Evolutionary conservation across 2,888 invertebrate species (phyloP), one percentile per base, ranked within the genome.

Genomic region (Achlya flavicornis): DNA sequence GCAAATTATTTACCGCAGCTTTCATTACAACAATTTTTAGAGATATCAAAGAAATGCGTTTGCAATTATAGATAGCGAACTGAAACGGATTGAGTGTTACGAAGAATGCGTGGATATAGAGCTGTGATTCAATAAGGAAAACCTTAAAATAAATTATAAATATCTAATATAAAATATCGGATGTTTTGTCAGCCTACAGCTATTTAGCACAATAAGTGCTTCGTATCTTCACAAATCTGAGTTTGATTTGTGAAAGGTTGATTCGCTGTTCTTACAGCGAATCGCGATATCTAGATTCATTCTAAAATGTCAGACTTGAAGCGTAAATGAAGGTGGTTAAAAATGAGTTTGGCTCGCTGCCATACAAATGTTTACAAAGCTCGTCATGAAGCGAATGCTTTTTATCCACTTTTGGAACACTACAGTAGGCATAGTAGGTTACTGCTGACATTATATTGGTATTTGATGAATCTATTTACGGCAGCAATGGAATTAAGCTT

Each of bases 321-420:
- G 41, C 10, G 41, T 41, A 16, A 41, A 60, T 60, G 41, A 26
- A 53, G 19, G 14, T 26, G 38, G 38, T 58, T 38, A 14, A 58
- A 10, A 41, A 60, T 19, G 8, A 26, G 26, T 19, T 43, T 60
- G 60, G 60, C 19, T 60, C 41, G 60, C 19, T 60, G 43, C 43
- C 60, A 60, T 60, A 16, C 26, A 60, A 53, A 58, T 62, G 62
- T 62, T 57, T 62, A 61, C 46, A 61, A 46, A 48, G 10, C 35
- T 33, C 33, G 32, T 43, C 41, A n/a, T 43, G 26, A 62, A 32
- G 57, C 26, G 12, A 26, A 48, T 35, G 61, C 46, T 46, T 14
- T 46, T 48, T 32, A 38, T 46, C 62, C 58, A 26, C 41, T 62
- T 62, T 62, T 57, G 26, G 57, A 33, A 57, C 53, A n/a, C 14